Evolutionary conservation across 2,888 invertebrate genomes (phyloP).

Genomic region (Odontocolon sp.): DNA sequence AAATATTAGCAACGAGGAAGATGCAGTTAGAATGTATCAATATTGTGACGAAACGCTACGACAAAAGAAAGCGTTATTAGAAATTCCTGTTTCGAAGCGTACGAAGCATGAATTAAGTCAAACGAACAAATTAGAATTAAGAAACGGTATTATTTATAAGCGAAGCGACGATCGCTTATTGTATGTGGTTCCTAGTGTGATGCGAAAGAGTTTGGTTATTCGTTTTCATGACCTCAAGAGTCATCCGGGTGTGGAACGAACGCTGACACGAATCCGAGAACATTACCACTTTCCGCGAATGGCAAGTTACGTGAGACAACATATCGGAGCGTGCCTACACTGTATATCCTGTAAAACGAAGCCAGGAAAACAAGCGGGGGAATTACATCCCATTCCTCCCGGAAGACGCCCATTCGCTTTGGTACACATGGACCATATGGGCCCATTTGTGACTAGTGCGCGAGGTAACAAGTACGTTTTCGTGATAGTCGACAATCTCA

Average conservation of each 20-base stretch:
- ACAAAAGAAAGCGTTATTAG: neutral
- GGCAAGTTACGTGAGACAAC: constrained; percentile 1
- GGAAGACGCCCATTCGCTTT: constrained; percentile 55
- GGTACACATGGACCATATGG: too few species aligned
- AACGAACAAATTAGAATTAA: neutral
- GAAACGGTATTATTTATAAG: neutral
- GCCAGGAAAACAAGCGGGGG: too few species aligned
- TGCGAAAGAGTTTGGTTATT: constrained; percentile 48
- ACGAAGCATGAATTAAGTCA: neutral
- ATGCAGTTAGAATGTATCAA: neutral
- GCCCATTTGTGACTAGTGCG: constrained; percentile 52
- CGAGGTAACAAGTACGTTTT: constrained; percentile 52
- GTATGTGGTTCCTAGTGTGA: too few species aligned
- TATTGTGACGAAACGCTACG: neutral
- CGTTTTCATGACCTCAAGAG: neutral
- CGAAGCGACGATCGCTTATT: constrained; percentile 14
- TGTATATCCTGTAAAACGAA: constrained; percentile 38
- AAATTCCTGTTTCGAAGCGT: neutral
- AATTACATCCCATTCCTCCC: too few species aligned
- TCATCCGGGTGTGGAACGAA: neutral
- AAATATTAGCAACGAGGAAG: neutral
- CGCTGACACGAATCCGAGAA: neutral
- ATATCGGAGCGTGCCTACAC: constrained; percentile 50
- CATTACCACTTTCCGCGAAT: constrained; percentile 7
- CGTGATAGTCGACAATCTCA: constrained; percentile 42